Base-by-base conservation (phyloP, 1,140 invertebrate genomes). In the Drosophila kurseongensis region DNA sequence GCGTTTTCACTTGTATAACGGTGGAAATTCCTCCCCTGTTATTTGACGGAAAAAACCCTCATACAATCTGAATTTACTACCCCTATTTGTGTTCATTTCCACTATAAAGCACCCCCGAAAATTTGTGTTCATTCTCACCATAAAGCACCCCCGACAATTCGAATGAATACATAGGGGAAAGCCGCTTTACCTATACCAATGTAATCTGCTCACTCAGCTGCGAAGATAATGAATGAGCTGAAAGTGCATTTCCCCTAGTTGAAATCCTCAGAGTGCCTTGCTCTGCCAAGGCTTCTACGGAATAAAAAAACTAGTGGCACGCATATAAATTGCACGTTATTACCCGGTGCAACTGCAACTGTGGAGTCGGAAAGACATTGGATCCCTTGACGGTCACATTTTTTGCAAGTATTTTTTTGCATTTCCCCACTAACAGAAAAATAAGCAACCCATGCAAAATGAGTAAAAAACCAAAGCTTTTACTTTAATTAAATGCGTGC, bases 401-500 rank as follows among this genome's bases (percentile, higher is more conserved):
- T 71, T 38, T 56, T 44, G 50, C 54, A 60, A 69, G 32, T 60
- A 55, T 60, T 38, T 45, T 60, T 67, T 71, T 58, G 57, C 61
- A 73, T 81, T 80, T 63, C 16, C 35, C 35, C 68, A 67, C 73
- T 27, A 75, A 75, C 59, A 67, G 42, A 66, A 73, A 66, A 75
- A 57, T 32, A 45, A 54, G 29, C 55, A 63, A 52, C 23, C 42
- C 72, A 66, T 55, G 52, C 32, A 67, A 67, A 76, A 72, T 32
- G 61, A 61, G 52, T 58, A 66, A 60, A 72, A 81, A 88, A 68
- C 58, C 84, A 71, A 88, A 71, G 83, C 83, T 88, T 88, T 88
- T 88, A 88, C 84, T 88, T 89, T 88, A 88, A 88, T 88, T 88
- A 88, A 88, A 88, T 88, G 83, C 79, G 83, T 88, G 83, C 83